A percentile compares a stretch with the other conserved stretches of the same genome.
These are phyloP conservation scores for Etia nguti DNA, from an alignment of 2,113 vertebrate genomes.

Conservation along the genomic window DNA sequence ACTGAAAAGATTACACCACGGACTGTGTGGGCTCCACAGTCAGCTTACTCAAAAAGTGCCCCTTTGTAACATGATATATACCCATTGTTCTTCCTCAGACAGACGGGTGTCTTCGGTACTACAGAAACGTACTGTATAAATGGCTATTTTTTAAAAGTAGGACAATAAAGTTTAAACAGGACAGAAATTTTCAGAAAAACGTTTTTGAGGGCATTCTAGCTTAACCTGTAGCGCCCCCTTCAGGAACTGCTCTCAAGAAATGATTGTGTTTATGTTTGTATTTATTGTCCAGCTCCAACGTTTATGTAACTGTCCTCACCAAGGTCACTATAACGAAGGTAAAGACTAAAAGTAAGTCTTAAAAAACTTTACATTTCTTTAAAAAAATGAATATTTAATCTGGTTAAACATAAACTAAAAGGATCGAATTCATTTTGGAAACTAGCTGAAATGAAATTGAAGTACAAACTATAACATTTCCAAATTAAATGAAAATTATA, in stretches of 20 bases:
- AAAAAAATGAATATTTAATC: accelerated
- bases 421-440: background rate
- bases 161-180: background rate
- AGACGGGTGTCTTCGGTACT: accelerated
- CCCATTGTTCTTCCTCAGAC: no score
- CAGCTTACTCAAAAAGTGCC: accelerated
- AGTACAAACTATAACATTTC: background rate
- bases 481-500: background rate
- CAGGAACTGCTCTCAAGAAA: background rate
- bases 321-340: background rate
- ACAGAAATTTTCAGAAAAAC: background rate
- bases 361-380: background rate
- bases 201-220: background rate
- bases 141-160: no score
- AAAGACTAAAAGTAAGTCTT: background rate
- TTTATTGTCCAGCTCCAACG: background rate
- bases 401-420: accelerated
- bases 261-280: background rate
- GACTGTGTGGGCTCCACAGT: background rate
- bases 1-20: background rate
- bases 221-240: background rate
- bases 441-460: background rate
- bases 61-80: background rate
- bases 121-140: background rate
- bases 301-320: background rate